Base-by-base conservation (phyloP, 2,888 invertebrate species). In the Eueremaeus valkanovi region DNA sequence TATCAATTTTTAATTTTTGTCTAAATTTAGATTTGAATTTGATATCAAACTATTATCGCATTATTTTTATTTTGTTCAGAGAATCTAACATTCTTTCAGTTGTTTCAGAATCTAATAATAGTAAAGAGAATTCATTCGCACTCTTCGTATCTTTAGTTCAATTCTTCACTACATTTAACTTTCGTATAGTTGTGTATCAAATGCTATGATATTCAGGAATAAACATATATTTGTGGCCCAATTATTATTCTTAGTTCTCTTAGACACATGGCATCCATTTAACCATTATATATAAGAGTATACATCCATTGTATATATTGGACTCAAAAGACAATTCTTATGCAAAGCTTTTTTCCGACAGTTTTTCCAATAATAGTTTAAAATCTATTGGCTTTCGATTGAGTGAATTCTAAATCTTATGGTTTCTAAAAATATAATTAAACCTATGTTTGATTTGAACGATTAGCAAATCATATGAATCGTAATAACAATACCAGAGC, bases 161-260 rank as follows among this genome's bases (percentile, higher is more conserved):
- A 51, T 51, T 51, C 61, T 61, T n/a, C 61, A 29, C 18, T 61
- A 16, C 61, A 6, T 13, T 61, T 5, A 61, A n/a, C 29, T 61
- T 27, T 29, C 29, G 61, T 33, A 61, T 61, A 61, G 61, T 61
- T 27, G 61, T 61, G n/a, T n/a, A 61, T 61, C 29, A 61, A 61
- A 61, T 16, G 61, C 31, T 61, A 61, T 61, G 27, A 29, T 61
- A 29, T 61, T n/a, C 16, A 6, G 16, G 16, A 18, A 18, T 51
- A 51, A 51, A n/a, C 21, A 2, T 61, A 31, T 33, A 31, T 61
- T 61, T 61, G 11, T 61, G 31, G 61, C 61, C 61, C 33, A 29
- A 31, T 61, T 33, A 3, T 33, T 29, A 31, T 29, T 61, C 29
- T 33, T 61, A 61, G 29, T 61, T 29, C 29, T 27, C 5, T 31